Evolutionary conservation across 2,797 vertebrate species (phyloP), one percentile per base, ranked within the genome.

Genomic region (Cryptoprocta ferox): DNA sequence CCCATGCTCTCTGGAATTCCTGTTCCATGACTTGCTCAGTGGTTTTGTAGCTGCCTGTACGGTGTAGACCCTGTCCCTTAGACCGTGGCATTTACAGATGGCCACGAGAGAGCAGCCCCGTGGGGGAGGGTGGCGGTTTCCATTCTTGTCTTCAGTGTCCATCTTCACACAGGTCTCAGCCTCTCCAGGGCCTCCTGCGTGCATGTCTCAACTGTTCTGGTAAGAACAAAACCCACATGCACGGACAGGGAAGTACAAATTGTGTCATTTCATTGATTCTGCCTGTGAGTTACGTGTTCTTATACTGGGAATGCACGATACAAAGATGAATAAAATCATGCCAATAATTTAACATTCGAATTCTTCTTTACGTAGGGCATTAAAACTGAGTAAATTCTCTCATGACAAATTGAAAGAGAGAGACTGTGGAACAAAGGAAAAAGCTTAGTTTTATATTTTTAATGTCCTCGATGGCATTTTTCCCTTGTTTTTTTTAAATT

Each of bases 181-280:
- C 32, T 63, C 3, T 18, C 53, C 19, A 11, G 1, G 8, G 3
- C 16, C 53, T 84, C 42, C 50, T 78, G 6, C 37, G 65, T 71
- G 13, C 48, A 61, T 16, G 32, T 87, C 70, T 71, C n/a, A 71
- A 16, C 18, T 50, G 5, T 65, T 73, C 66, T 59, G 48, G 48
- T 35, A 68, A 86, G 73, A 79, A 39, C 1, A 8, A 88, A 75
- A 18, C 48, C 26, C 19, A 42, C 14, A 75, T 2, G 7, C 6
- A 18, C 1, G 0, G 13, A 35, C 1, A 1, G 48, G 50, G 24
- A 73, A 65, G 42, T 16, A 35, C 8, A 32, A 78, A 59, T 5
- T 89, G 71, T 5, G 9, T 66, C 5, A 50, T 39, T 81, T 39
- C 39, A n/a, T 3, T 6, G 45, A 65, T n/a, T 53, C 56, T 0